Evolutionary conservation across 2,113 vertebrate species (phyloP).

Genomic region (Pomatorhinus ruficollis): DNA sequence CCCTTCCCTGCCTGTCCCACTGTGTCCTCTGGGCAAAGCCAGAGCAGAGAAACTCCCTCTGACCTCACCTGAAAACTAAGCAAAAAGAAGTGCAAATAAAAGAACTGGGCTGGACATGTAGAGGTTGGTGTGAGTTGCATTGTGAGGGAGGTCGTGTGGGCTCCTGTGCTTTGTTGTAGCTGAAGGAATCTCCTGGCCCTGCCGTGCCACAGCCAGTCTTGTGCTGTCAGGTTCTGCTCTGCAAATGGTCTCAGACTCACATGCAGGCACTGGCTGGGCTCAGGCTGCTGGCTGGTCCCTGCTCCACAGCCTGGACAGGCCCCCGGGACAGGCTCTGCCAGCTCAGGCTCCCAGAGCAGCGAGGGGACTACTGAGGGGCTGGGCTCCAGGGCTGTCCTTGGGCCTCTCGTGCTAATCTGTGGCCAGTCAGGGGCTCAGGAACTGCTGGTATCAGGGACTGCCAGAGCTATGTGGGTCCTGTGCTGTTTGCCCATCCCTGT

Average conservation of each 20-base stretch:
- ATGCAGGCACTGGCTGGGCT: accelerated
- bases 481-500: slow-evolving; percentile 61
- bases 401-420: accelerated
- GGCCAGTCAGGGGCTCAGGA: neutral
- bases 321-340: neutral
- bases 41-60: neutral
- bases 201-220: accelerated
- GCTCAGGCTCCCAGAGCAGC: neutral
- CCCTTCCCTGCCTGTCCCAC: neutral
- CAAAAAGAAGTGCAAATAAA: neutral
- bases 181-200: neutral
- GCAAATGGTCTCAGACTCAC: accelerated
- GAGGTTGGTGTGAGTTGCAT: neutral
- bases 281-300: neutral
- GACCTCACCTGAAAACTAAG: neutral
- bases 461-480: neutral
- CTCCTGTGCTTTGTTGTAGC: neutral
- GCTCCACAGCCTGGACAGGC: neutral
- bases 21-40: accelerated
- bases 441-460: neutral
- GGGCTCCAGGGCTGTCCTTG: neutral
- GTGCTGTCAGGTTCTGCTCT: neutral
- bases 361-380: accelerated
- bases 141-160: neutral
- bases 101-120: neutral